Evolutionary conservation across 1,140 invertebrate genomes (phyloP), one percentile per base, ranked within the genome.

Genomic region (Apocrypta bakeri): DNA sequence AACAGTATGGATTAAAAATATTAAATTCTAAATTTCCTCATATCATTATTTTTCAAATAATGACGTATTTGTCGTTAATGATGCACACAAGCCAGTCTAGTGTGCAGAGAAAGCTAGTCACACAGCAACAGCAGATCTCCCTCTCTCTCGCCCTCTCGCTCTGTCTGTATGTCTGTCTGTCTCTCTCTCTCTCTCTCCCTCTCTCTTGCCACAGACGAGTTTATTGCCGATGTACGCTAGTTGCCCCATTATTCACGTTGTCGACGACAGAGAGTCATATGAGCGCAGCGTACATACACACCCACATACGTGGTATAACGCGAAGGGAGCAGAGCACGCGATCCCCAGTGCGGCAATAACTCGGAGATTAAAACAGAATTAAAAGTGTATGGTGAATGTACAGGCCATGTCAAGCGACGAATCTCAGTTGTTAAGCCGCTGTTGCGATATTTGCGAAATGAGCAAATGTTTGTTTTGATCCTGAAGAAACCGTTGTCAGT

Each of bases 351-450:
- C 87, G 87, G 89, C 88, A 91, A 91, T 91, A 91, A 91, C 90
- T 89, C 86, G 86, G 87, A 89, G 90, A 91, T 91, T 91, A 91
- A 91, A 91, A 90, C 88, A 89, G 89, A 91, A 91, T 91, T 91
- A 89, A 90, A 90, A 88, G 90, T 89, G 88, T 91, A 86, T 87
- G 87, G 86, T 21, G 88, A 87, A 87, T 88, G 88, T 86, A 87
- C 88, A 90, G 90, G 3, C 88, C 89, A 87, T 90, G 89, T 88
- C 89, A 90, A 91, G 89, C 88, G 86, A 81, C 85, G 85, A 89
- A 85, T 87, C 84, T 85, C 83, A 76, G 86, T 89, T 88, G 88
- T 86, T 76, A 84, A 84, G 84, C 84, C 31, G n/a, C 24, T 9
- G 24, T 84, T 29, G 78, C 81, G 78, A 85, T 87, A 37, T 37